A percentile compares a stretch with the other conserved stretches of the same genome.
Evolutionary conservation across 2,797 vertebrate species (phyloP).

Genomic region (Neosilurus mollespiculum): DNA sequence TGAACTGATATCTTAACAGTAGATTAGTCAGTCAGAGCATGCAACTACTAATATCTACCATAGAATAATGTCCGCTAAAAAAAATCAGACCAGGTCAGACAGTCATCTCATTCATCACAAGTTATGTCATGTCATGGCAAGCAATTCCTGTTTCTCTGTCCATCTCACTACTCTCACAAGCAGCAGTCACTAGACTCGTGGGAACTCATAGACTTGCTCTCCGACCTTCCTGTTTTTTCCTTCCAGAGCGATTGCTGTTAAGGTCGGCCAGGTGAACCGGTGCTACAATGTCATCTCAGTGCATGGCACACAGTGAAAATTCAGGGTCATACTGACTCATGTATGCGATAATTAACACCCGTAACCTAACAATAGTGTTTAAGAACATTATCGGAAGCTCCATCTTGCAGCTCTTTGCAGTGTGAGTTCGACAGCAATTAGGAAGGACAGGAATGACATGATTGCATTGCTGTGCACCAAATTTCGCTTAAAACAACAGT

Average conservation of each 20-base stretch:
- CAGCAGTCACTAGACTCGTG: constrained; percentile 53
- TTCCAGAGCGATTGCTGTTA: neutral
- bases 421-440: constrained; percentile 50
- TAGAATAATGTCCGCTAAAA: constrained; percentile 27
- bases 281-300: neutral
- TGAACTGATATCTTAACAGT: too few relatives aligned
- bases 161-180: constrained; percentile 58
- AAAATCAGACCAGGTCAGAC: constrained; percentile 28
- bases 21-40: too few relatives aligned
- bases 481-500: constrained; percentile 43
- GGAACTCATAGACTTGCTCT: constrained; percentile 64
- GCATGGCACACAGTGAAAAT: neutral
- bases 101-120: constrained; percentile 56
- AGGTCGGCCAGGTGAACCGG: neutral
- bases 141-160: constrained; percentile 61
- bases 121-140: constrained; percentile 56
- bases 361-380: neutral
- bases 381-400: constrained; percentile 58
- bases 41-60: too few relatives aligned
- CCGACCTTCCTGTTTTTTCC: constrained; percentile 67
- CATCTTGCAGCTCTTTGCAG: constrained; percentile 62
- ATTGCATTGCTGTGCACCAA: constrained; percentile 55
- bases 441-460: constrained; percentile 46
- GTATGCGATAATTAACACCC: neutral
- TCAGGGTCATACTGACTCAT: neutral